phyloP scores from a whole-genome alignment of 2,888 invertebrate genomes.

The Norana najaformis region DNA sequence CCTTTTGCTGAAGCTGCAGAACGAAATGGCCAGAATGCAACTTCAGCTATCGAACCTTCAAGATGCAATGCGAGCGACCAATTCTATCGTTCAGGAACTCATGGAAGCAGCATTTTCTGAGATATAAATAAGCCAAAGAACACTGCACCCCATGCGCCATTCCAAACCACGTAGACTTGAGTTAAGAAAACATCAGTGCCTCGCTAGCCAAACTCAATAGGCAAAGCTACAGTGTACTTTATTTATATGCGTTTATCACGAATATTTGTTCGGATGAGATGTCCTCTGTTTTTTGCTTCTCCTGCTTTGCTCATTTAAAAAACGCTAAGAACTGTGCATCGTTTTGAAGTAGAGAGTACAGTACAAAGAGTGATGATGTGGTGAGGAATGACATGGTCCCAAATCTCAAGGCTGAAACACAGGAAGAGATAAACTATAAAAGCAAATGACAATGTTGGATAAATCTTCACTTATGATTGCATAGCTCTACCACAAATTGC shows the following conservation, averaged over 20 bases:
- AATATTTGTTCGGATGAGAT: neutral
- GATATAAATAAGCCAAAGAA: neutral
- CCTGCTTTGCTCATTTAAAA: neutral
- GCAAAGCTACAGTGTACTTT: neutral
- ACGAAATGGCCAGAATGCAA: conserved; percentile 8
- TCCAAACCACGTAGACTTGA: neutral
- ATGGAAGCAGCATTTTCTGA: conserved; percentile 14
- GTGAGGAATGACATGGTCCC: neutral
- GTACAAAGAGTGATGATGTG: neutral
- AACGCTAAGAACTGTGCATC: neutral
- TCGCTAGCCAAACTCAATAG: neutral
- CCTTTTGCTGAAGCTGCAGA: neutral
- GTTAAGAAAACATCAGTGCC: neutral
- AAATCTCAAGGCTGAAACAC: neutral
- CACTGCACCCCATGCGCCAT: neutral
- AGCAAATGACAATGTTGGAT: neutral
- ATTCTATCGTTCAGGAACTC: neutral
- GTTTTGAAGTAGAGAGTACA: neutral
- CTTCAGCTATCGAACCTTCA: conserved; percentile 22
- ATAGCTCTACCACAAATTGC: neutral
- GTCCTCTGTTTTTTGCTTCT: neutral
- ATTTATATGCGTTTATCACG: neutral
- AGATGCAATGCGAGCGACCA: neutral
- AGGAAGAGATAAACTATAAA: neutral
- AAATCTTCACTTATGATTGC: neutral